Base-by-base conservation (phyloP, 2,797 vertebrate genomes). In the Paramormyrops hopkinsi region DNA sequence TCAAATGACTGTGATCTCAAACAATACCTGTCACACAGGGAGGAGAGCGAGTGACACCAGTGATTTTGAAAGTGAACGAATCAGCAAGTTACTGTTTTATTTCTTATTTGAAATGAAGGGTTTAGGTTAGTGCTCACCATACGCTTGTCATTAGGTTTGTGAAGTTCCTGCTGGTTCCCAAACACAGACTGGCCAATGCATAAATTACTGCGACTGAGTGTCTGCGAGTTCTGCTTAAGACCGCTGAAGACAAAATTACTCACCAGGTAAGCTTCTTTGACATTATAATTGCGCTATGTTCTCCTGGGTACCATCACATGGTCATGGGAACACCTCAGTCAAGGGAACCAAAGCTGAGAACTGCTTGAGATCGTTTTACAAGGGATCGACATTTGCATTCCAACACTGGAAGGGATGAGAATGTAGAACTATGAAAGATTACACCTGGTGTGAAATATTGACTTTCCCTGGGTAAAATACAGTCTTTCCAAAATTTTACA, bases 51-150 rank as follows among this genome's bases (percentile, higher is more conserved):
- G 56, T 44, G 54, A 46, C 37, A 88, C 54, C 62, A 19, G 59
- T 86, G 59, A 62, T 51, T 44, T 44, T 44, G 89, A 89, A 54
- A 89, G 84, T 76, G 84, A 89, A 86, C 53, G 37, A 89, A 86
- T 89, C 69, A 73, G 44, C 88, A 86, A 86, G 44, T 89, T 17
- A 29, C 17, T 29, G n/a, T 29, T 51, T 54, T 86, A 37, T 37
- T 73, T 33, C 19, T 89, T 53, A 22, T 53, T 86, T 69, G 46
- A 89, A 53, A 65, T 86, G 83, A 86, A 51, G 29, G 46, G 88
- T 87, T 89, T 69, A 73, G 25, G 4, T 22, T 50, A 46, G 82
- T 54, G 46, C 7, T 4, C 41, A 12, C 37, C 12, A 25, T 29
- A 86, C 4, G 54, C 62, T 69, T 89, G 84, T 86, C 83, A 89